Percentiles rank a stretch among this genome's conserved stretches.
Conservation (phyloP, 64 coral and sea anemone species). For the Stichodactyla helianthus region DNA sequence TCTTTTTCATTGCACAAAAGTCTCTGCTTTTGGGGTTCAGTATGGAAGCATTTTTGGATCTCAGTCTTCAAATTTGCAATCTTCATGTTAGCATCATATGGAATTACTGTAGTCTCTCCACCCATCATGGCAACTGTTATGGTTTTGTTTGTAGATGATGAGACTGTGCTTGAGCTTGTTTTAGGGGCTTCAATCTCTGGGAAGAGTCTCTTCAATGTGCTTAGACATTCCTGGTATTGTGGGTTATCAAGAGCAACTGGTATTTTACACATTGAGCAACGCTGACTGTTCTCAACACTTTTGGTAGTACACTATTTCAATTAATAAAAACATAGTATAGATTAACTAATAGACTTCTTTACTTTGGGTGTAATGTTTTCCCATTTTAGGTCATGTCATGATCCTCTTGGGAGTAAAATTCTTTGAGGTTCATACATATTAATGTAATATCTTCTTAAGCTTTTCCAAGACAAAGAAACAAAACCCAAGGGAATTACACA, state of each 20-base stretch:
- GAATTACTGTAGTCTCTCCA: slow-evolving; percentile 75
- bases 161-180: slow-evolving; percentile 19
- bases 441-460: too few relatives aligned
- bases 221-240: slow-evolving; percentile 48
- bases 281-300: slow-evolving; percentile 22
- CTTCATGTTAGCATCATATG: slow-evolving; percentile 42
- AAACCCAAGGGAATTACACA: too few relatives aligned
- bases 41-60: slow-evolving; percentile 25
- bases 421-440: too few relatives aligned
- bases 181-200: slow-evolving; percentile 47
- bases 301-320: slow-evolving; percentile 59
- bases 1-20: slow-evolving; percentile 75
- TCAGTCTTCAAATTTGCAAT: slow-evolving; percentile 42
- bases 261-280: slow-evolving; percentile 61
- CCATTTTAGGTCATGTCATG: too few relatives aligned
- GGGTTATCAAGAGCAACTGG: slow-evolving; percentile 26
- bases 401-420: too few relatives aligned
- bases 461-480: too few relatives aligned
- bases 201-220: slow-evolving; percentile 52
- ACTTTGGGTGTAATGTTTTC: too few relatives aligned
- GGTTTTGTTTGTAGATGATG: slow-evolving; percentile 13
- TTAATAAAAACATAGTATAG: neutral
- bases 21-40: slow-evolving; percentile 60
- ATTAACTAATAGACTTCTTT: neutral
- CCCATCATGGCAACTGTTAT: slow-evolving; percentile 81